Conservation (phyloP, 2,888 invertebrate species). For the Timema cristinae region DNA sequence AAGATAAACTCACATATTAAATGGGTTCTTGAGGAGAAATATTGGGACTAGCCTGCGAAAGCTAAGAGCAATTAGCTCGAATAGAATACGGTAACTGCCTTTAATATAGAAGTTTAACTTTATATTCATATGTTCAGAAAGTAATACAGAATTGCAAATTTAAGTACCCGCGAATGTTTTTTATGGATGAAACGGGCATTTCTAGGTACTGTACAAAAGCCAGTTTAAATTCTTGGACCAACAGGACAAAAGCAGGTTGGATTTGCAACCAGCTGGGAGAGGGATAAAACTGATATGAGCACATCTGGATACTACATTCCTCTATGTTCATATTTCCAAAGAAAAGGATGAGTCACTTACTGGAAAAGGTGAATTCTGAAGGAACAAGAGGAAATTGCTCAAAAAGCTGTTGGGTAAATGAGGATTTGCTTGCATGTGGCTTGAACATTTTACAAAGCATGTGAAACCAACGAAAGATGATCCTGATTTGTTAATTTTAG, state of each 20-base stretch:
- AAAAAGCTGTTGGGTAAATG: slow-evolving; percentile 32
- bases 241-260: slow-evolving; percentile 45
- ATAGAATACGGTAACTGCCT: slow-evolving; percentile 31
- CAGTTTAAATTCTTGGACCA: slow-evolving; percentile 41
- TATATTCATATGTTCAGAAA: slow-evolving; percentile 35
- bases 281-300: slow-evolving; percentile 43
- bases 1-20: slow-evolving; percentile 34
- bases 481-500: slow-evolving; percentile 24
- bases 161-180: slow-evolving; percentile 39
- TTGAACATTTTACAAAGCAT: slow-evolving; percentile 21
- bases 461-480: slow-evolving; percentile 8
- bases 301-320: slow-evolving; percentile 43
- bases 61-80: slow-evolving; percentile 38
- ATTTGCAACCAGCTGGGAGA: slow-evolving; percentile 43
- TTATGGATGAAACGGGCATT: slow-evolving; percentile 46
- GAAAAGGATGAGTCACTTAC: slow-evolving; percentile 37
- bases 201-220: slow-evolving; percentile 43
- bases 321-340: slow-evolving; percentile 46
- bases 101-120: slow-evolving; percentile 36
- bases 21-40: slow-evolving; percentile 35
- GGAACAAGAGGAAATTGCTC: slow-evolving; percentile 40
- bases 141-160: slow-evolving; percentile 34
- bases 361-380: slow-evolving; percentile 44
- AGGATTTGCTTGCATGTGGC: slow-evolving; percentile 22
- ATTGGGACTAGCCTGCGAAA: slow-evolving; percentile 34